Conservation (phyloP, 2,888 invertebrate species). For the Acronicta aceris region DNA sequence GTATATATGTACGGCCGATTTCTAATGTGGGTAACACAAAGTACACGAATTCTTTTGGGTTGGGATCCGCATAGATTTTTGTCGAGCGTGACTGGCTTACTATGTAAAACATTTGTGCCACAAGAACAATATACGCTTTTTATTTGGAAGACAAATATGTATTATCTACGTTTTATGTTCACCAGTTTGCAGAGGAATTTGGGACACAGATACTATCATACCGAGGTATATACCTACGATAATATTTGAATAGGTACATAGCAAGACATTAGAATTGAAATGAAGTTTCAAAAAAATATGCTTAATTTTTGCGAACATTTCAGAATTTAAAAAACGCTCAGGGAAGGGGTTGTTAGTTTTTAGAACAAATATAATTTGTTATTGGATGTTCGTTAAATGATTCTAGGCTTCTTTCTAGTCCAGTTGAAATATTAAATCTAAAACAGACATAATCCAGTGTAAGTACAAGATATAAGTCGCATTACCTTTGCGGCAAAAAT, state of each 20-base stretch:
- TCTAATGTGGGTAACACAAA: background rate
- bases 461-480: background rate
- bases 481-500: background rate
- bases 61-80: conserved; percentile 4
- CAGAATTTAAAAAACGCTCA: no score
- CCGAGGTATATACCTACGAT: background rate
- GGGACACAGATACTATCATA: background rate
- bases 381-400: background rate
- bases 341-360: no score
- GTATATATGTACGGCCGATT: no score
- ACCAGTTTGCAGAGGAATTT: background rate
- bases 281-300: no score
- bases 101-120: background rate
- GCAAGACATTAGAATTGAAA: no score
- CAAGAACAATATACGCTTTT: background rate
- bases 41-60: background rate
- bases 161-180: background rate
- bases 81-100: background rate
- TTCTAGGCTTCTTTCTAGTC: background rate
- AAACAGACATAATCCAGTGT: background rate
- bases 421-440: background rate
- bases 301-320: no score
- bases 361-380: no score
- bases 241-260: no score
- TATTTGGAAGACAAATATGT: background rate